Conservation (phyloP, 2,888 invertebrate species). For the Stictocephala bisonia region DNA sequence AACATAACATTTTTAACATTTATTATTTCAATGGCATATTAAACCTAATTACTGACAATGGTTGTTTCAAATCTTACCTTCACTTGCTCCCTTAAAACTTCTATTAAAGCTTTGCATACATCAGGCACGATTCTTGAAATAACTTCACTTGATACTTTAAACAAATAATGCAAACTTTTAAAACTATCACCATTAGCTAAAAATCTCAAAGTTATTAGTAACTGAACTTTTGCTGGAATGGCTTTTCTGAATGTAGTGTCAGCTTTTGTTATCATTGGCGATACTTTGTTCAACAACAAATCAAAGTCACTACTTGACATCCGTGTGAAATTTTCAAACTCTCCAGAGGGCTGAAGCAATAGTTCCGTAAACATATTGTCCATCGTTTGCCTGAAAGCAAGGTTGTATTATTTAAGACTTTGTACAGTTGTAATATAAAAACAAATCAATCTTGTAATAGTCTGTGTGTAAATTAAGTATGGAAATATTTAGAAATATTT, state of each 20-base stretch:
- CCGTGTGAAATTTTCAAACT: conserved; percentile 41
- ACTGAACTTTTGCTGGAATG: conserved; percentile 30
- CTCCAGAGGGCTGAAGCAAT: conserved; percentile 31
- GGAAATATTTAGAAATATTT: neutral
- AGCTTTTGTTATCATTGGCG: conserved; percentile 26
- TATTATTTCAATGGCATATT: no score
- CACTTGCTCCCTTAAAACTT: conserved; percentile 22
- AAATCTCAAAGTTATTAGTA: conserved; percentile 23
- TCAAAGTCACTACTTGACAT: conserved; percentile 36
- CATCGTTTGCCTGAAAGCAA: conserved; percentile 36
- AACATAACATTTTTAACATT: no score
- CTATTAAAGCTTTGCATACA: conserved; percentile 16
- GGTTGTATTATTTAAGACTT: neutral
- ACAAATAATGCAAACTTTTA: conserved; percentile 35
- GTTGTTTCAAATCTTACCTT: conserved; percentile 31
- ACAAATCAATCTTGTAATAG: neutral
- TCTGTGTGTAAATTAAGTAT: neutral
- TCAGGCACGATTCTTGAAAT: conserved; percentile 37
- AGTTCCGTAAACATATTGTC: conserved; percentile 22
- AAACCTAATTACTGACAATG: neutral
- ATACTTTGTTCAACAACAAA: conserved; percentile 38
- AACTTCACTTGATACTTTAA: conserved; percentile 39
- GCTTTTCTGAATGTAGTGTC: conserved; percentile 24
- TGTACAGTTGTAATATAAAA: neutral
- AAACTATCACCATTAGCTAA: conserved; percentile 37